Evolutionary conservation across 2,888 invertebrate genomes (phyloP).

Genomic region (Sphaerophoria taeniata): DNA sequence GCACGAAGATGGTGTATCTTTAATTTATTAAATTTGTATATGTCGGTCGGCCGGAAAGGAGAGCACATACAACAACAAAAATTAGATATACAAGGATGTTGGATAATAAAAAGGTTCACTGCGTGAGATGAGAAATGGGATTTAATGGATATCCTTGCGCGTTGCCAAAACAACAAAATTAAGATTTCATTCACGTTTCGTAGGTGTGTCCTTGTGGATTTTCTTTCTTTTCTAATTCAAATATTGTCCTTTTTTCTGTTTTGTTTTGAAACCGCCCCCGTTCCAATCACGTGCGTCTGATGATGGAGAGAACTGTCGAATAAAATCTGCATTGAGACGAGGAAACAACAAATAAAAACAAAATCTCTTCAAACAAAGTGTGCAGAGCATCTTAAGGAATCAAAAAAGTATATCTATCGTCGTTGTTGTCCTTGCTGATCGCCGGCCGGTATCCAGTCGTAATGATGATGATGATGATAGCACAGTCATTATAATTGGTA

Average conservation of each 20-base stretch:
- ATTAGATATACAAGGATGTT: slow-evolving; percentile 2
- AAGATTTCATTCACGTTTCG: slow-evolving; percentile 68
- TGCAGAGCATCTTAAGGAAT: slow-evolving; percentile 61
- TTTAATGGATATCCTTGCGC: slow-evolving; percentile 31
- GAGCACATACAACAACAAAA: background rate
- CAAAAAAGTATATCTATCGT: slow-evolving; percentile 34
- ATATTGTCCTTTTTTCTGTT: slow-evolving; percentile 38
- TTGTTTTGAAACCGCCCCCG: background rate
- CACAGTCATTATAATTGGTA: slow-evolving; percentile 61
- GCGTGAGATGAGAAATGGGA: slow-evolving; percentile 54
- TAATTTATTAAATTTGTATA: slow-evolving; percentile 74
- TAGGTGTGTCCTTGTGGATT: slow-evolving; percentile 52
- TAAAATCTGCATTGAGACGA: slow-evolving; percentile 51
- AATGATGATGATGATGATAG: slow-evolving; percentile 20
- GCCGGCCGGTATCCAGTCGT: background rate
- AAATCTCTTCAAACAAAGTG: slow-evolving; percentile 29
- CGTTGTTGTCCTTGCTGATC: background rate
- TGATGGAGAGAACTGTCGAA: slow-evolving; percentile 45
- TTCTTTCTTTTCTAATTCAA: slow-evolving; percentile 41
- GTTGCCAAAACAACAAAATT: slow-evolving; percentile 58
- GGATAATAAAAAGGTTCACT: slow-evolving; percentile 42
- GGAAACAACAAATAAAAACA: slow-evolving; percentile 26
- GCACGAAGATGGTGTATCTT: slow-evolving; percentile 38
- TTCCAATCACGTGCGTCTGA: background rate
- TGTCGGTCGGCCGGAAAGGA: slow-evolving; percentile 36